Conservation (phyloP, 2,113 vertebrate genomes). For the Corapipo altera region DNA sequence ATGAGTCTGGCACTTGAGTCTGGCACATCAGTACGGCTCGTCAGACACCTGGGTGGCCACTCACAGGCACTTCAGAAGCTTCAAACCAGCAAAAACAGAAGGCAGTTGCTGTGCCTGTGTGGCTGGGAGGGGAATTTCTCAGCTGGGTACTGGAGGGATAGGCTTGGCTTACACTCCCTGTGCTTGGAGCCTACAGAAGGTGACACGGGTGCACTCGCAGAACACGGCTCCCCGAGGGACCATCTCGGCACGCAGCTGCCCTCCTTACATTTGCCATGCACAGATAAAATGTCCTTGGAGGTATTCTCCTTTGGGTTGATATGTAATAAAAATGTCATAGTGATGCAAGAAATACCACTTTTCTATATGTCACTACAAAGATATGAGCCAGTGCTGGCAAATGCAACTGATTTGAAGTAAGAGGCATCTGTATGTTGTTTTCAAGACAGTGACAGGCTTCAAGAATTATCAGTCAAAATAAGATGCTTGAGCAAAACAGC, state of each 20-base stretch:
- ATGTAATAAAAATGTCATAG: background rate
- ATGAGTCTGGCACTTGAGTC: background rate
- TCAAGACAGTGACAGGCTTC: background rate
- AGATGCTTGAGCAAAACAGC: background rate
- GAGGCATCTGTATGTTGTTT: background rate
- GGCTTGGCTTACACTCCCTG: accelerated
- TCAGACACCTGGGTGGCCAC: background rate
- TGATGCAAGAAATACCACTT: background rate
- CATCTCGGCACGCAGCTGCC: background rate
- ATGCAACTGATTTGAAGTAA: background rate
- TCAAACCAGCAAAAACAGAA: background rate
- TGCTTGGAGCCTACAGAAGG: background rate
- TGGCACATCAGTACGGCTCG: accelerated
- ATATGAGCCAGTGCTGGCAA: background rate
- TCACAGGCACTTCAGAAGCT: background rate
- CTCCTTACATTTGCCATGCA: background rate
- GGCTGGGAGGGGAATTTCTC: background rate
- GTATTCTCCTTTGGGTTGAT: background rate
- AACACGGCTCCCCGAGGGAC: accelerated
- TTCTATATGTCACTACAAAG: background rate
- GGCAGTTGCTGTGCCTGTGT: background rate
- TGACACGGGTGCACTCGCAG: accelerated
- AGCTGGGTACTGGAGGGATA: background rate
- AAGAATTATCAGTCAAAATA: background rate
- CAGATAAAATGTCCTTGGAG: background rate